Evolutionary conservation across 1,140 invertebrate genomes (phyloP), one percentile per base, ranked within the genome.

Genomic region (Cotesia chilonis): DNA sequence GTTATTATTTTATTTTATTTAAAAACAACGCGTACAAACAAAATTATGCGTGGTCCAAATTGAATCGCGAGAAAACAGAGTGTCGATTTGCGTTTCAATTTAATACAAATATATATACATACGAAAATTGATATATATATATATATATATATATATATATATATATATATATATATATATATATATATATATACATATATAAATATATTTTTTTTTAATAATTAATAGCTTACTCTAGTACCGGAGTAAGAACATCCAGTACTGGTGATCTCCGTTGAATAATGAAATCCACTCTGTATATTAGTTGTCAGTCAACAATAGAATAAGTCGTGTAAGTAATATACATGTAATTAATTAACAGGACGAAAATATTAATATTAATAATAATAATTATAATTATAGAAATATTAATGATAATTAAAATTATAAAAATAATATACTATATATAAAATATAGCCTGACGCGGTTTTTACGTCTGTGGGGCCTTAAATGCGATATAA

Each of bases 101-200:
- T 70, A 69, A 72, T 69, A 74, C 41, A 72, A 64, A 74, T 70
- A 70, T 73, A 71, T 68, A 60, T 70, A 35, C 73, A 66, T 69
- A 71, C 68, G 60, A 73, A 65, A 73, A 35, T 70, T 67, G 72
- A 66, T 70, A 60, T 70, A 10, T 66, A 64, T 76, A 74, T 70
- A 70, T 73, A 71, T 68, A 60, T 70, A 35, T 75, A 66, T 59
- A 71, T 65, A 61, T 75, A 65, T 75, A 35, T 70, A 70, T 70
- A 66, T 70, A 60, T 70, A 17, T 66, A 71, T 68, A 60, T 70
- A 35, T 75, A 65, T 69, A 71, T 71, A 61, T 75, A 64, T 76
- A 74, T 70, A 70, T 73, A 71, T 68, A 60, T 70, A 35, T 75
- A 66, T 59, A 71, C 68, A 61, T 75, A 65, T 75, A 35, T 70